Conservation (phyloP, 30 jellyfish, hydroid and myxozoan species). For the Aurelia coerulea region DNA sequence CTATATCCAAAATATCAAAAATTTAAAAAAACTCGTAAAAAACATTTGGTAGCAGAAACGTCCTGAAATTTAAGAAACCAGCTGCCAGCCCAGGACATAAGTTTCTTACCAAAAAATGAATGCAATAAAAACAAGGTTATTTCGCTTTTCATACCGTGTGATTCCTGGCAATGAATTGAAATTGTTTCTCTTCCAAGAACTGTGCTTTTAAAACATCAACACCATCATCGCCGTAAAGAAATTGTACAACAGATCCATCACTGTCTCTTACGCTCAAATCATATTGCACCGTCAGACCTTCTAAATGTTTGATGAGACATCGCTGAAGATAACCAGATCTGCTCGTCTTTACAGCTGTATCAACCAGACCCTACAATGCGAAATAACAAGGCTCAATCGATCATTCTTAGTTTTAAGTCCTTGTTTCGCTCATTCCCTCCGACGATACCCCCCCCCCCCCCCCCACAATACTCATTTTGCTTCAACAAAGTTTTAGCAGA, state of each 20-base stretch:
- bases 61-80: too few species aligned
- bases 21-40: too few species aligned
- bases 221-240: conserved; percentile 99
- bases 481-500: too few species aligned
- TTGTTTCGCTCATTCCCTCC: too few species aligned
- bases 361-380: conserved; percentile 92
- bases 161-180: conserved; percentile 85
- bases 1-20: too few species aligned
- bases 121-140: background rate
- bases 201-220: conserved; percentile 91
- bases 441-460: too few species aligned
- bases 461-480: too few species aligned
- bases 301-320: conserved; percentile 98
- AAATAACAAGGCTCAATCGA: background rate
- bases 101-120: too few species aligned
- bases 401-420: too few species aligned
- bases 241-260: conserved; percentile 99
- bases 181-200: conserved; percentile 78
- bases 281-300: conserved; percentile 96
- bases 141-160: conserved; percentile 46
- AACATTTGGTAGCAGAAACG: too few species aligned
- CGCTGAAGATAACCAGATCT: conserved; percentile 99
- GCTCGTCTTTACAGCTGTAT: conserved; percentile 99
- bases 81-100: too few species aligned
- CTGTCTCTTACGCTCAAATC: conserved; percentile 99